phyloP scores from a whole-genome alignment of 2,888 invertebrate genomes.

The Andrena dorsata region DNA sequence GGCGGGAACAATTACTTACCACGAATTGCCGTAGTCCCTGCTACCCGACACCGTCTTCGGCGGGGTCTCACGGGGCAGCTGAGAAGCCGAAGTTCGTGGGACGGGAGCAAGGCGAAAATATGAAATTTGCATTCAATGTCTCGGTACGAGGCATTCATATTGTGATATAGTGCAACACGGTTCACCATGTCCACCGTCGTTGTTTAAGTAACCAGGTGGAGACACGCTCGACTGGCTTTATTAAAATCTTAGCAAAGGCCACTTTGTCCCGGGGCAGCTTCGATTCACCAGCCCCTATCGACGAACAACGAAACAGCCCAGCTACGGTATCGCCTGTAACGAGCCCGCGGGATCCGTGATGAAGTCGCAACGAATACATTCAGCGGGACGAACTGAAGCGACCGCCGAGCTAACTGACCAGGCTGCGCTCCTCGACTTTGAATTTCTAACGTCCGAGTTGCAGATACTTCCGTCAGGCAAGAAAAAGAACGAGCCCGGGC shows the following conservation, averaged over 20 bases:
- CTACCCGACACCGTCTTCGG: conserved; percentile 10
- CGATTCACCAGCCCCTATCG: conserved; percentile 11
- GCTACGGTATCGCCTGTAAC: conserved; percentile 49
- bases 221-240: conserved; percentile 32
- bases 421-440: conserved; percentile 38
- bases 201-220: conserved; percentile 33
- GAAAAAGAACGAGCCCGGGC: conserved; percentile 41
- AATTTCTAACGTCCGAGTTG: conserved; percentile 58
- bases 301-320: conserved; percentile 40
- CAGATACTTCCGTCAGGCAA: conserved; percentile 34
- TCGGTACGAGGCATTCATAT: conserved; percentile 40
- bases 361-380: conserved; percentile 60
- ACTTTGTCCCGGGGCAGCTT: not conserved
- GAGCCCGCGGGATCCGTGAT: conserved; percentile 46
- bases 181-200: conserved; percentile 19
- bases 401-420: conserved; percentile 6
- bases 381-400: conserved; percentile 34
- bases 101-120: conserved; percentile 69
- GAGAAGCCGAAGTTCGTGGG: conserved; percentile 55
- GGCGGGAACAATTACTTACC: conserved; percentile 46
- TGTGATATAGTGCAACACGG: too few species aligned
- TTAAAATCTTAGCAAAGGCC: conserved; percentile 15
- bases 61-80: conserved; percentile 47
- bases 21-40: conserved; percentile 15
- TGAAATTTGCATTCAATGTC: conserved; percentile 71